A percentile compares a stretch with the other conserved stretches of the same genome.
phyloP scores from a whole-genome alignment of 2,888 invertebrate genomes.

The Siphlonurus alternatus region DNA sequence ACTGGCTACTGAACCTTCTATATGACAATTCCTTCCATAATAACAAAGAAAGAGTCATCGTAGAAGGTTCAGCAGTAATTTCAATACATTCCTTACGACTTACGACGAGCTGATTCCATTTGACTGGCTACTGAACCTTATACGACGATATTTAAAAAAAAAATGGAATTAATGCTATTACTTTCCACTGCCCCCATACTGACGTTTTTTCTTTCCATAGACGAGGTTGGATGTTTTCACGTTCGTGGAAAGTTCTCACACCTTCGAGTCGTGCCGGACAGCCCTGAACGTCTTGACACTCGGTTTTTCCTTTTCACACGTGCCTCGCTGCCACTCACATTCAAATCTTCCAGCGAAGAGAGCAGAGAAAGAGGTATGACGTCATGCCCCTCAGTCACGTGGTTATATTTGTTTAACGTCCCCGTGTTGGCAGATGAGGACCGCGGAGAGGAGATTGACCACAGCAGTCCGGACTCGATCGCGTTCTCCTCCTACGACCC shows the following conservation, averaged over 20 bases:
- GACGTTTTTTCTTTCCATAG: too few species aligned
- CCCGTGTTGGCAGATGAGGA: not conserved
- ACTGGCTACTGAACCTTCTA: too few species aligned
- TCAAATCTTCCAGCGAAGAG: conserved; percentile 21
- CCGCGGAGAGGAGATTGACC: not conserved
- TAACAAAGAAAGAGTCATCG: too few species aligned
- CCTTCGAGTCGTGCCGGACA: conserved; percentile 26
- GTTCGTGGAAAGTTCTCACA: conserved; percentile 5
- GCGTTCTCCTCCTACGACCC: conserved; percentile 28
- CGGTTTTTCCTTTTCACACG: conserved; percentile 34
- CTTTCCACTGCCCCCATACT: too few species aligned
- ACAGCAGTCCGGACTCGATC: not conserved
- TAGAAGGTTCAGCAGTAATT: too few species aligned
- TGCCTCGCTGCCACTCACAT: not conserved
- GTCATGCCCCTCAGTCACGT: conserved; percentile 24
- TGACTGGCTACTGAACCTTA: too few species aligned
- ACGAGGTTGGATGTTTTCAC: conserved; percentile 8
- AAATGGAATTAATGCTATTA: too few species aligned
- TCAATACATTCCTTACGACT: too few species aligned
- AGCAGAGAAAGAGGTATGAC: conserved; percentile 30
- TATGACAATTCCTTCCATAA: too few species aligned
- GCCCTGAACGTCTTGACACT: conserved; percentile 33
- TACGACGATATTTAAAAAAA: too few species aligned
- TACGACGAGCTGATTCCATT: too few species aligned
- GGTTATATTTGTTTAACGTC: too few species aligned